Conservation (phyloP, 2,113 vertebrate genomes). For the Siniperca knerii region DNA sequence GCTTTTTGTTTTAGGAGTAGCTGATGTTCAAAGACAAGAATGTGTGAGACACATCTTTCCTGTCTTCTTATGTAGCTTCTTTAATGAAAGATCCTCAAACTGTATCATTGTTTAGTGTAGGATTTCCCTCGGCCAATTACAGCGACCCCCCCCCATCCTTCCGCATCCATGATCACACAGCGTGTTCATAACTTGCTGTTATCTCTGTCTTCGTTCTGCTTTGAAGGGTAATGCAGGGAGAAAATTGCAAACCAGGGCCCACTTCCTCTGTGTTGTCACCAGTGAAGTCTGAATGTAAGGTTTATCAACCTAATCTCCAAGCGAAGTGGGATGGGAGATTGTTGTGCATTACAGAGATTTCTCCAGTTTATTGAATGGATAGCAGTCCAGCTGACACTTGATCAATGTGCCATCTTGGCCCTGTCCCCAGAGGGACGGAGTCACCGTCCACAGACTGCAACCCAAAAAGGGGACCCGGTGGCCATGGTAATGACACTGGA, state of each 20-base stretch:
- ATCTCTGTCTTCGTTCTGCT: conserved; percentile 54
- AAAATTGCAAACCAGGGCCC: conserved; percentile 41
- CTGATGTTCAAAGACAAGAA: conserved; percentile 6
- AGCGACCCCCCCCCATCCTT: conserved; percentile 43
- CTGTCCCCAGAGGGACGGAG: conserved; percentile 39
- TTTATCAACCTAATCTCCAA: conserved; percentile 21
- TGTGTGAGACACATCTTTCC: conserved; percentile 24
- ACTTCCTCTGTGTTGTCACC: conserved; percentile 54
- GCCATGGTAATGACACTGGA: conserved; percentile 34
- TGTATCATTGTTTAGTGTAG: not conserved
- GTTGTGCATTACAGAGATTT: conserved; percentile 17
- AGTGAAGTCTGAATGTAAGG: not conserved
- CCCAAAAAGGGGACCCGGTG: conserved; percentile 63
- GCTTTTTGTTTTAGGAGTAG: conserved; percentile 6
- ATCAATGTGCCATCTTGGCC: conserved; percentile 59
- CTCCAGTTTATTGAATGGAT: conserved; percentile 30
- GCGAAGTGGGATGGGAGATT: conserved; percentile 13
- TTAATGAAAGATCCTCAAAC: conserved; percentile 54
- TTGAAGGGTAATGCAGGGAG: conserved; percentile 60
- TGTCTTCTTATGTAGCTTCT: conserved; percentile 19
- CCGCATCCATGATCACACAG: conserved; percentile 66
- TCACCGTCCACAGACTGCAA: conserved; percentile 60
- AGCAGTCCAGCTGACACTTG: conserved; percentile 52
- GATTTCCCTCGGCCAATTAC: too few relatives aligned
- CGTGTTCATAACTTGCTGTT: conserved; percentile 49